Evolutionary conservation across 2,888 invertebrate genomes (phyloP).

Genomic region (Pyrgus malvae): DNA sequence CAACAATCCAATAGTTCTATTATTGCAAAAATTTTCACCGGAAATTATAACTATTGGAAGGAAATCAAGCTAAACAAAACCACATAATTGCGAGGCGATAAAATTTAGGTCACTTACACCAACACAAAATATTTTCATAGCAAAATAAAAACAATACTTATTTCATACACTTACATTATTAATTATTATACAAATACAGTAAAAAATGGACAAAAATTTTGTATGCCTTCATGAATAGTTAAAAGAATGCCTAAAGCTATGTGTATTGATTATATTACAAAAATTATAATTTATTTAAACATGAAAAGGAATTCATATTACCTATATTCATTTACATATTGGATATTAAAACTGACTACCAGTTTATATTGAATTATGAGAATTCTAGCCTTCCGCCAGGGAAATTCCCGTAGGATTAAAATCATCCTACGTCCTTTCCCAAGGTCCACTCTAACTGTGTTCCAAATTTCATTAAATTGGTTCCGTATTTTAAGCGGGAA

Average conservation of each 20-base stretch:
- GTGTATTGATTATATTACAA: conserved; percentile 50
- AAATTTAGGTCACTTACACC: conserved; percentile 18
- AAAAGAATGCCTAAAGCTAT: conserved; percentile 70
- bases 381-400: too few species aligned
- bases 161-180: conserved; percentile 35
- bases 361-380: conserved; percentile 1
- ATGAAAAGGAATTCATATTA: conserved; percentile 41
- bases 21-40: conserved; percentile 8
- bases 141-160: conserved; percentile 35
- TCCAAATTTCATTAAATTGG: too few species aligned
- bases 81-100: conserved; percentile 50
- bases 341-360: too few species aligned
- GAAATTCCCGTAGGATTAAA: too few species aligned
- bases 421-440: too few species aligned
- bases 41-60: conserved; percentile 8
- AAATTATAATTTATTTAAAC: conserved; percentile 43
- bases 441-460: too few species aligned
- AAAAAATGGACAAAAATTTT: conserved; percentile 59
- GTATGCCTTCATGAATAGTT: conserved; percentile 52
- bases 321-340: too few species aligned
- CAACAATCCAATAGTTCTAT: background rate
- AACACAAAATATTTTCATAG: conserved; percentile 25
- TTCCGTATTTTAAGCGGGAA: too few species aligned
- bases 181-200: conserved; percentile 52
- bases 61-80: conserved; percentile 37